Base-by-base conservation (phyloP, 2,888 invertebrate genomes). In the Nemurella pictetii region DNA sequence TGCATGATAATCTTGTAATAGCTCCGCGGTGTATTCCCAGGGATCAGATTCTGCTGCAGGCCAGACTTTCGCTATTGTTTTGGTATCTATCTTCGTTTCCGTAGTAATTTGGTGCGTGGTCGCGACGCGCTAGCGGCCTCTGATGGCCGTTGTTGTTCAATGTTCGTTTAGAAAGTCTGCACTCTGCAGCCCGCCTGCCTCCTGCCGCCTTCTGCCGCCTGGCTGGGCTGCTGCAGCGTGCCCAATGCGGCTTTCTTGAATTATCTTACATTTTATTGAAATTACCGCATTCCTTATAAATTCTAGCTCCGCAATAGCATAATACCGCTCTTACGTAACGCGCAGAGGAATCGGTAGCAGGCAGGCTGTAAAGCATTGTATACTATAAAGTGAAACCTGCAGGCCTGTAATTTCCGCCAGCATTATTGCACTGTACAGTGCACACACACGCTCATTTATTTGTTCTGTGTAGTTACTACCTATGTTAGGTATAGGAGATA, bases 61-160 rank as follows among this genome's bases (percentile, higher is more conserved):
- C 77, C 30, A 2, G 55, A 85, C 85, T 85, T 85, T 85, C 85
- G 83, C 85, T 77, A 85, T 85, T 85, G 85, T 85, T 83, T 85
- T 78, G 25, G 25, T 77, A 12, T 72, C 35, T 35, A 80, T 35
- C 32, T 30, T 12, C 26, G 72, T 82, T 82, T 82, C 82, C 82
- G 82, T 72, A 12, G 20, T 55, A 82, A 82, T 82, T 82, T 55
- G 82, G 82, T 28, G 55, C 28, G 82, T 82, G 27, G 5, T 55
- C 55, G 55, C 55, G 20, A 55, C 20, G 4, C 32, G 81, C 81
- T 7, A 81, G 35, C 82, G 55, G 0, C 72, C 20, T 72, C 4
- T 7, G 28, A 26, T 28, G 26, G 28, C 9, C 75, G 36, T 27
- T 27, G 26, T 25, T 27, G 78, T 82, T n/a, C n/a, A n/a, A n/a